Evolutionary conservation across 2,797 vertebrate genomes (phyloP), one percentile per base, ranked within the genome.

Genomic region (Microctenopoma steveboyesi): DNA sequence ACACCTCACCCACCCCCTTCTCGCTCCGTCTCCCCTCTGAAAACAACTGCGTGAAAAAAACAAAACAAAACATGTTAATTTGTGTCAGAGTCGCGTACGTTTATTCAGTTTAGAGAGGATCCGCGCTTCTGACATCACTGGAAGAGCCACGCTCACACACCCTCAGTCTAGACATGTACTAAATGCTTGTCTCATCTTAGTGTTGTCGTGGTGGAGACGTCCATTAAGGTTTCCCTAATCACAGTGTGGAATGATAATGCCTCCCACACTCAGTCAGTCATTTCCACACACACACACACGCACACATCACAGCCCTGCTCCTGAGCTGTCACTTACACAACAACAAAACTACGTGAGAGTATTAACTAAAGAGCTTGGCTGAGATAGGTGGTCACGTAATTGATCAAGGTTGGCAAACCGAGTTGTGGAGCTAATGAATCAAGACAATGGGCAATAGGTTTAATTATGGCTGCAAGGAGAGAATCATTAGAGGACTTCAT

Each of bases 331-430:
- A 63, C 74, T 77, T 74, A 73, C 72, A 75, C 66, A 48, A 62
- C 57, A 74, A 82, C 68, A 15, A 51, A 59, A 75, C 82, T 80
- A 87, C 74, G 82, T 88, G 88, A 88, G 67, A 56, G 81, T 63
- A 79, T 87, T 86, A 62, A 73, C 77, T 71, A 83, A 87, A 76
- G 70, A 89, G 83, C 81, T 73, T 42, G 70, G 86, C 84, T 76
- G 76, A 76, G 85, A 88, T 90, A 84, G 79, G 82, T 72, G 73
- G 80, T 85, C 87, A 80, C 76, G 68, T 91, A 90, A 93, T 92
- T 91, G 92, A 92, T 90, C 87, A 89, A 90, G 88, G 86, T 88
- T 91, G 89, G 90, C 88, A 89, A 91, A 91, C 67, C 65, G 43
- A 76, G 80, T 78, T 61, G 76, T 54, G 78, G 72, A 89, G 78